Base-by-base conservation (phyloP, 2,797 vertebrate species). In the Parauchenoglanis punctatus region DNA sequence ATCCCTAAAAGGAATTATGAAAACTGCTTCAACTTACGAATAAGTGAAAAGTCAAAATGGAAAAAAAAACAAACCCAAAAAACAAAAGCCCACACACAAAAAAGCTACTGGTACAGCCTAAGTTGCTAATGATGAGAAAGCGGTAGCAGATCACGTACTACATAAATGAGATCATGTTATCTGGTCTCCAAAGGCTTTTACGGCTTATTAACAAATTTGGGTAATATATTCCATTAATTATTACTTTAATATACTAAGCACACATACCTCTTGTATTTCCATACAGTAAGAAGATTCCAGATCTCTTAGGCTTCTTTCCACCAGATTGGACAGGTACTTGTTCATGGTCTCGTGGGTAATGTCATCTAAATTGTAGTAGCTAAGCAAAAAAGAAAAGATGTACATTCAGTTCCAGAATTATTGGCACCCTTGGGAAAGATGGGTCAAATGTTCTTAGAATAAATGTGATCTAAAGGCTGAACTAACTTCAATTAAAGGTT, bases 341-440 rank as follows among this genome's bases (percentile, higher is more conserved):
- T 99, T 99, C 88, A 99, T 94, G 82, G 96, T 96, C 90, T 98
- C 97, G 86, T 99, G 97, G 94, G 94, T 96, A 93, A 97, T 92
- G 93, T 99, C 97, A 83, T 97, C 97, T 84, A 99, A 94, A 91
- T 90, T 97, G 95, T 99, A 99, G 94, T 99, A 99, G 92, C 98
- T 99, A 4, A 35, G 18, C 85, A 89, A 56, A 92, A n/a, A 92
- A n/a, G 18, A 81, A 56, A 52, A 61, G 3, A 68, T 25, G 58
- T 10, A 67, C 15, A 85, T 23, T 61, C 13, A 73, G 23, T 58
- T 85, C 56, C 13, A 84, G 11, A n/a, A 58, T 85, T 61, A 23
- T 46, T 46, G 20, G 80, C 58, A 44, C 13, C 61, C 13, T 18
- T 18, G 35, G 13, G 44, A 59, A 35, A 40, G 28, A 20, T 54